Percentiles rank a stretch among this genome's conserved stretches.
These are phyloP conservation scores for Synergus laeviventris DNA, from an alignment of 2,888 invertebrate genomes.

Conservation along the genomic window DNA sequence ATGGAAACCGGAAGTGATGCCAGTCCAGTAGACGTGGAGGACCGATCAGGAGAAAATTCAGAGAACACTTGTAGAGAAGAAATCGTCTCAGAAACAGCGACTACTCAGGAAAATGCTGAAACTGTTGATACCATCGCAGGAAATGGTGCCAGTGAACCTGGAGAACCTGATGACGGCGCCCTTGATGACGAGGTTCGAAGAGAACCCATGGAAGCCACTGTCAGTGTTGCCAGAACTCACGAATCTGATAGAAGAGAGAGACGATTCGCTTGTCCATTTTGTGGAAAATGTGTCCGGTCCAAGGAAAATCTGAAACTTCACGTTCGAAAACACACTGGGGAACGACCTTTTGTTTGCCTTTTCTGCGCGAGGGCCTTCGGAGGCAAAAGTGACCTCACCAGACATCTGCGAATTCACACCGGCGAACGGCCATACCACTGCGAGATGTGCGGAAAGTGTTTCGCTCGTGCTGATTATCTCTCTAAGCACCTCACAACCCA, in stretches of 20 bases:
- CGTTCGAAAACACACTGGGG: constrained; percentile 91
- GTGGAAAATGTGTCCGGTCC: constrained; percentile 92
- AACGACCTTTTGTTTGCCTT: constrained; percentile 92
- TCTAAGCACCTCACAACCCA: constrained; percentile 94
- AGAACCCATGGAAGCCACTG: constrained; percentile 75
- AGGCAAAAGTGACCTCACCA: constrained; percentile 91
- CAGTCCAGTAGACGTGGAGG: constrained; percentile 77
- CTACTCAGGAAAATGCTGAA: constrained; percentile 60
- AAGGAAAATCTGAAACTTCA: constrained; percentile 93
- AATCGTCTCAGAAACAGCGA: constrained; percentile 65
- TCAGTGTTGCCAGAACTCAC: constrained; percentile 81
- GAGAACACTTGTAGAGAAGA: constrained; percentile 72
- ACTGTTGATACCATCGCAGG: constrained; percentile 64
- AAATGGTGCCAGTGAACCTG: constrained; percentile 76
- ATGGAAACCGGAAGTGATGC: constrained; percentile 78
- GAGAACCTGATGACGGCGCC: constrained; percentile 73
- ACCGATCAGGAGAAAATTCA: constrained; percentile 58
- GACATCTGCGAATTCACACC: constrained; percentile 91
- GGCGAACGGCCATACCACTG: constrained; percentile 94
- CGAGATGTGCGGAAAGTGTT: constrained; percentile 94
- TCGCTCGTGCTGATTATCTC: constrained; percentile 92
- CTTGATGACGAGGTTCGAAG: constrained; percentile 66
- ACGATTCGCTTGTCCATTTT: constrained; percentile 91
- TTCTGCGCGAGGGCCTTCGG: constrained; percentile 94
- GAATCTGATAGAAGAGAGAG: constrained; percentile 70